phyloP scores from a whole-genome alignment of 2,888 invertebrate genomes.

The Plebejus anna region DNA sequence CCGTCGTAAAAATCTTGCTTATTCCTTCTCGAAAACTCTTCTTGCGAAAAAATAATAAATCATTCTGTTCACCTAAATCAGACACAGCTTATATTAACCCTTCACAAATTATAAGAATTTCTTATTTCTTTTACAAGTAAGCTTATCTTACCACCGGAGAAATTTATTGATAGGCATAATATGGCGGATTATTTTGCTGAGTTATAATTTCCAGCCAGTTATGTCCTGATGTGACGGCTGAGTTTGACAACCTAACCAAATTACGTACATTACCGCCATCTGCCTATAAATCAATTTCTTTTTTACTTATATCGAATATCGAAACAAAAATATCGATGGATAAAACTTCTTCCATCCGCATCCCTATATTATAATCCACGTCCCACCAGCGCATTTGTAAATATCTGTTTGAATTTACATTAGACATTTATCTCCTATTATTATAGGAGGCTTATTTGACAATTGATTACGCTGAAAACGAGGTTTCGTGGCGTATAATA shows the following conservation, averaged over 20 bases:
- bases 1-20: background rate
- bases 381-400: slow-evolving; percentile 1
- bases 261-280: no score
- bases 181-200: no score
- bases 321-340: background rate
- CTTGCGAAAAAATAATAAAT: background rate
- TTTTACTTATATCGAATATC: background rate
- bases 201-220: no score
- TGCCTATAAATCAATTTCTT: no score
- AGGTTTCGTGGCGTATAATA: background rate
- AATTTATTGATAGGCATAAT: no score
- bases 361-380: background rate
- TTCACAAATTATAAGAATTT: no score
- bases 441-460: background rate
- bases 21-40: background rate
- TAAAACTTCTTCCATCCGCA: background rate
- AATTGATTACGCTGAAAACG: background rate
- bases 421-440: background rate
- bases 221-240: no score
- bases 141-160: no score
- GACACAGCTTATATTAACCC: no score
- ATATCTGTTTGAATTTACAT: slow-evolving; percentile 15
- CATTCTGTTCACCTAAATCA: background rate
- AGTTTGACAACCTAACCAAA: no score
- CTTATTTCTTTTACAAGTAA: no score